Conservation (phyloP, 1,140 invertebrate species). For the Macrotrachela quadricornifera region DNA sequence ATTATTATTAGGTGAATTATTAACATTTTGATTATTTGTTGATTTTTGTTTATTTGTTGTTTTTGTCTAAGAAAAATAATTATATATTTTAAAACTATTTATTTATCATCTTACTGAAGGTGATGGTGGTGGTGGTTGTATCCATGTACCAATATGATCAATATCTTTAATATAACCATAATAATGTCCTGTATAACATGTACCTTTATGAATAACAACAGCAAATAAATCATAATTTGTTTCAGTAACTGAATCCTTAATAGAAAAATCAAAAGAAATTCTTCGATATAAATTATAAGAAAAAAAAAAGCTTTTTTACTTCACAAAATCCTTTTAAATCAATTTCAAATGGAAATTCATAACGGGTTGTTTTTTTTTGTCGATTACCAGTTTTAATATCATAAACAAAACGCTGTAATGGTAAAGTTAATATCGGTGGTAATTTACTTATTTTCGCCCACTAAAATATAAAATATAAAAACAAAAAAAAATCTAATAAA, state of each 20-base stretch:
- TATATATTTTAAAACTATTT: too few species aligned
- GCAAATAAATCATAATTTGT: slow-evolving; percentile 23
- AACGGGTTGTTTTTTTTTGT: slow-evolving; percentile 9
- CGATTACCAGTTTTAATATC: slow-evolving; percentile 19
- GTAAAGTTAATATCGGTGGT: slow-evolving; percentile 24
- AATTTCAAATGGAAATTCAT: slow-evolving; percentile 18
- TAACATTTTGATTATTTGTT: too few species aligned
- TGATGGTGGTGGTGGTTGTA: too few species aligned
- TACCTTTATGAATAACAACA: slow-evolving; percentile 25
- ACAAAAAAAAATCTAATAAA: background rate
- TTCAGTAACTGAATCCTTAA: background rate
- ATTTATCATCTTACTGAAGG: too few species aligned
- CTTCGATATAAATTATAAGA: background rate
- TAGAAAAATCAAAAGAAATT: background rate
- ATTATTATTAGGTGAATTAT: too few species aligned
- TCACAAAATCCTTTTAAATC: slow-evolving; percentile 21
- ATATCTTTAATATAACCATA: slow-evolving; percentile 26
- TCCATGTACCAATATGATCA: slow-evolving; percentile 22
- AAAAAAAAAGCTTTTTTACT: slow-evolving; percentile 14
- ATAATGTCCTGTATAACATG: slow-evolving; percentile 26
- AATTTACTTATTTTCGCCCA: slow-evolving; percentile 20
- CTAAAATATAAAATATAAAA: slow-evolving; percentile 13
- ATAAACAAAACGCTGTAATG: slow-evolving; percentile 24
- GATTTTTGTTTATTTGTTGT: too few species aligned
- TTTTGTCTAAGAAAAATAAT: too few species aligned